These are phyloP conservation scores for Trinorchestia longiramus DNA, from an alignment of 1,140 invertebrate species.

Conservation along the genomic window DNA sequence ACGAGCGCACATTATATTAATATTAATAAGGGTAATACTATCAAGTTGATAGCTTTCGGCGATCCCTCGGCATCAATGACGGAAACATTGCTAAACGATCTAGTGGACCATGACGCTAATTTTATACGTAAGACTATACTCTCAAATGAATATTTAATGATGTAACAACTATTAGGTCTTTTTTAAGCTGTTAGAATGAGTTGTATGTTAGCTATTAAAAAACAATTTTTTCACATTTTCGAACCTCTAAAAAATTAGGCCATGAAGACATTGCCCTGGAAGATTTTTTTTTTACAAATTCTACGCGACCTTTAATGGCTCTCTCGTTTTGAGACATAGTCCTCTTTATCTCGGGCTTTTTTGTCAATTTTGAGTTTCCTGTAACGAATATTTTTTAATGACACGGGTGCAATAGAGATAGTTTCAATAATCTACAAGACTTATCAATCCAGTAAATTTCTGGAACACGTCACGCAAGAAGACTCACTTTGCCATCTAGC, in stretches of 20 bases:
- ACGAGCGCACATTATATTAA: too few species aligned
- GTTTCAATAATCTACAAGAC: not conserved
- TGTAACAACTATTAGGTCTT: too few species aligned
- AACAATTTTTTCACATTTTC: not conserved
- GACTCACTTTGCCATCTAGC: conserved; percentile 90
- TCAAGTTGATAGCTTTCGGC: not conserved
- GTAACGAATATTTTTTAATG: not conserved
- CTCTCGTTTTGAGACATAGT: too few species aligned
- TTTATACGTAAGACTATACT: not conserved
- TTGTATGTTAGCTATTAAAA: not conserved
- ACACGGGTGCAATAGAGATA: not conserved
- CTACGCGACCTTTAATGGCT: too few species aligned
- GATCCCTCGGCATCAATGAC: not conserved
- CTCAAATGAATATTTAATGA: too few species aligned
- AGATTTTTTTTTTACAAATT: not conserved
- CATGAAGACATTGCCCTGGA: not conserved
- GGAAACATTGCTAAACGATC: not conserved
- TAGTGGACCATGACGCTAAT: not conserved
- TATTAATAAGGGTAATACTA: too few species aligned
- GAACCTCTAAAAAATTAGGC: not conserved
- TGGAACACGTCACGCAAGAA: not conserved
- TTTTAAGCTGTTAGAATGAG: not conserved
- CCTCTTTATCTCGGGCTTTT: too few species aligned
- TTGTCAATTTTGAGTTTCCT: not conserved
- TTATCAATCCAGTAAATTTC: not conserved